Base-by-base conservation (phyloP, 1,140 invertebrate genomes). In the Arion vulgaris region DNA sequence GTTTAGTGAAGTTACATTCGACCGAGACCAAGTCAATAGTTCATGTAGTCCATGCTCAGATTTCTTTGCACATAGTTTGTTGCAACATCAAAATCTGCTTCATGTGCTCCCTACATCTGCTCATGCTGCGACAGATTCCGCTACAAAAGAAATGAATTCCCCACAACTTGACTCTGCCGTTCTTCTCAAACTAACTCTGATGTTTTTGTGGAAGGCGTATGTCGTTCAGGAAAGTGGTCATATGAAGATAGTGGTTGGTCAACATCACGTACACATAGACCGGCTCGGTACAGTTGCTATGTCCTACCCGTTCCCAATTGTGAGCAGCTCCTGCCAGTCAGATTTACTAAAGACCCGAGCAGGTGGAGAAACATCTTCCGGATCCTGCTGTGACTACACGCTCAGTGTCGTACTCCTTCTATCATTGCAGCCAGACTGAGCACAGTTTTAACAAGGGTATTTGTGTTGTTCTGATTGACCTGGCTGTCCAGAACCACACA, bases 141-240 rank as follows among this genome's bases (percentile, higher is more conserved):
- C 34, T 26, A 49, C 32, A 38, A n/a, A 41, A 23, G 28, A 15
- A 0, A 19, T 39, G 4, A 82, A 84, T 32, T 83, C 66, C 36
- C 45, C 34, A 28, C 19, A 62, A 51, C 62, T 91, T 26, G 87
- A 91, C 75, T 83, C 86, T 82, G 90, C 90, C 26, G 84, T 91
- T 34, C 69, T 89, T 38, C 78, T 91, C 23, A 86, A 88, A 23
- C 83, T 92, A 23, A 89, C 89, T 13, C 80, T 92, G 5, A 87
- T 92, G 32, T 88, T 91, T 49, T 73, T 92, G 26, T 92, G 91
- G 91, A 90, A 91, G 88, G 90, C 88, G 19, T 89, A 87, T 85
- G 88, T 90, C 23, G 87, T 90, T 13, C 87, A 90, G 79, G 87
- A 89, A 45, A 82, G 84, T 34, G 91, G 90, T 68, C 86, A 87